Evolutionary conservation across 2,888 invertebrate genomes (phyloP).

Genomic region (Harpagoxenus sublaevis): DNA sequence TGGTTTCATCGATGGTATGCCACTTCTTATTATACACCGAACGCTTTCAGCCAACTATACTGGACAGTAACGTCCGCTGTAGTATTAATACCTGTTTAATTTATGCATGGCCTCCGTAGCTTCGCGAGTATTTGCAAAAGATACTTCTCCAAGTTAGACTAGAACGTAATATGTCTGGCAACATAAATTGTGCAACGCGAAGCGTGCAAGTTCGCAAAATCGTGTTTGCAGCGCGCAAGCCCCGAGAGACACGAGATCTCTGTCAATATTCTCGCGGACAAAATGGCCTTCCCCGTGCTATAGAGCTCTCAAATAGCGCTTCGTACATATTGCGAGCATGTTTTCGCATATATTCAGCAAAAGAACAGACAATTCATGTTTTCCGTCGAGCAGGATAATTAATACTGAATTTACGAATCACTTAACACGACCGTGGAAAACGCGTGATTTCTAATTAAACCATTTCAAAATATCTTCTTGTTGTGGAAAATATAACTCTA

Average conservation of each 20-base stretch:
- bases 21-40: neutral
- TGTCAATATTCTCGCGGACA: conserved; percentile 73
- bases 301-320: conserved; percentile 62
- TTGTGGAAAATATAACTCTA: neutral
- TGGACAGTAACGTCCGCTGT: neutral
- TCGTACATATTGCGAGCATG: conserved; percentile 60
- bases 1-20: neutral
- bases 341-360: conserved; percentile 37
- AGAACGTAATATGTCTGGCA: conserved; percentile 44
- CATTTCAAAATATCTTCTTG: neutral
- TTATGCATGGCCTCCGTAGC: conserved; percentile 37
- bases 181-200: conserved; percentile 55
- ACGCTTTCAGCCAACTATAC: neutral
- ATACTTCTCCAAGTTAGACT: conserved; percentile 36
- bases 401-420: conserved; percentile 21
- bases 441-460: neutral
- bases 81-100: conserved; percentile 24
- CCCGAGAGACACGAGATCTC: conserved; percentile 61
- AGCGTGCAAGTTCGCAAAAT: conserved; percentile 62
- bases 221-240: conserved; percentile 69
- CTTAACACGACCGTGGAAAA: neutral
- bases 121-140: conserved; percentile 42
- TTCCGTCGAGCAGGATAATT: conserved; percentile 35
- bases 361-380: conserved; percentile 1
- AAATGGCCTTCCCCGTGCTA: conserved; percentile 63